These are phyloP conservation scores for Grammomys dolichurus DNA, from an alignment of 2,113 vertebrate genomes.

Conservation along the genomic window DNA sequence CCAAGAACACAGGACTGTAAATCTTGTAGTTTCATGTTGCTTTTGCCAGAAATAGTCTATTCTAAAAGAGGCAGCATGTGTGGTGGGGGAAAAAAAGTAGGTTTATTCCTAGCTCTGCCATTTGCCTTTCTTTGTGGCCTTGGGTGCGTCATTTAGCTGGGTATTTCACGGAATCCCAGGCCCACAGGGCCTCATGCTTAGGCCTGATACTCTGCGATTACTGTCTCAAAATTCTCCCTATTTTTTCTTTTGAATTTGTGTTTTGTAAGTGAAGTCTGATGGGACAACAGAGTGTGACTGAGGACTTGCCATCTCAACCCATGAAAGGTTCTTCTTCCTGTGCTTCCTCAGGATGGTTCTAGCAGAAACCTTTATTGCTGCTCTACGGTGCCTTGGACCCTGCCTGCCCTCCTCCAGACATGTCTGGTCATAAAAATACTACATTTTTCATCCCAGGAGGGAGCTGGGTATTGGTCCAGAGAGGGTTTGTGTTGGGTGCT, in stretches of 20 bases:
- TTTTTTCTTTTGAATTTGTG: neutral
- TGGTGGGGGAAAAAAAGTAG: constrained; percentile 30
- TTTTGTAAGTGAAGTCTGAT: neutral
- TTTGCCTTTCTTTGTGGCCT: constrained; percentile 58
- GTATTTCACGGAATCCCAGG: neutral
- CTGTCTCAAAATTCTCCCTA: neutral
- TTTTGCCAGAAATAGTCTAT: constrained; percentile 78
- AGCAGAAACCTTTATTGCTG: neutral
- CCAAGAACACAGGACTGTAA: constrained; percentile 62
- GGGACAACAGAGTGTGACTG: neutral
- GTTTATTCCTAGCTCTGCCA: constrained; percentile 73
- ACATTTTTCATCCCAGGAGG: neutral
- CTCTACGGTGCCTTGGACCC: neutral
- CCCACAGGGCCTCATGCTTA: neutral
- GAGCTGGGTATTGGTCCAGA: neutral
- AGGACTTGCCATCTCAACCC: neutral
- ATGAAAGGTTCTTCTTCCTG: neutral
- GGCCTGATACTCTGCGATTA: neutral
- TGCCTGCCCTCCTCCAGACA: accelerated
- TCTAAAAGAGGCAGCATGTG: constrained; percentile 77
- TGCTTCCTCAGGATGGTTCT: neutral
- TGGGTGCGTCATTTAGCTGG: constrained; percentile 34
- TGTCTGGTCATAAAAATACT: neutral
- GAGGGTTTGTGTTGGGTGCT: neutral
- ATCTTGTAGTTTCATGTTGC: constrained; percentile 75